Conservation (phyloP, 2,888 invertebrate species). For the Gortyna flavago region DNA sequence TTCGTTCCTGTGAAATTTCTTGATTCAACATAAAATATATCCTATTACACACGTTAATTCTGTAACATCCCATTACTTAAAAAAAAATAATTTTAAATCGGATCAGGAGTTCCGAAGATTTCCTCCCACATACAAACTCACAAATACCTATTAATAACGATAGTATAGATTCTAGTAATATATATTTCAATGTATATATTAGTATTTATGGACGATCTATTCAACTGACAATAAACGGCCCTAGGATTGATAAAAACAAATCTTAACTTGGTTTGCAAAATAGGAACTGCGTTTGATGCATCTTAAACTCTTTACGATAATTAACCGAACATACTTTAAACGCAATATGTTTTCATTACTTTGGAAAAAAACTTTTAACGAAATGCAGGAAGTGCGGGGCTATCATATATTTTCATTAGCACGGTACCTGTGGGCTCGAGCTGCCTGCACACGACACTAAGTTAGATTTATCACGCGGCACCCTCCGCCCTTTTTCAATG, state of each 20-base stretch:
- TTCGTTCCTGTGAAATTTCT: background rate
- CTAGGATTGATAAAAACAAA: background rate
- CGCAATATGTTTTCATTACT: constrained; percentile 42
- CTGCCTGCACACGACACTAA: constrained; percentile 80
- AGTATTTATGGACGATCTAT: too few relatives aligned
- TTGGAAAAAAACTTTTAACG: constrained; percentile 47
- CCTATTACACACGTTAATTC: background rate
- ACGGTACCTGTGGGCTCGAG: constrained; percentile 77
- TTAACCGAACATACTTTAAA: constrained; percentile 26
- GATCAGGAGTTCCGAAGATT: too few relatives aligned
- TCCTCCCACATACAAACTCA: too few relatives aligned
- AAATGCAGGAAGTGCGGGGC: constrained; percentile 62
- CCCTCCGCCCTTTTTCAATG: constrained; percentile 76
- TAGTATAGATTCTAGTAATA: too few relatives aligned
- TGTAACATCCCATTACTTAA: too few relatives aligned
- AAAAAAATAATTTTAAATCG: too few relatives aligned
- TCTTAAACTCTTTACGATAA: background rate
- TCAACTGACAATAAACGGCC: background rate
- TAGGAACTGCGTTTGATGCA: background rate
- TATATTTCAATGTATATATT: too few relatives aligned
- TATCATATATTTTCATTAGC: constrained; percentile 84
- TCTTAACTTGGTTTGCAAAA: background rate
- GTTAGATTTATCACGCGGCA: constrained; percentile 84
- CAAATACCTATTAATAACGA: too few relatives aligned
- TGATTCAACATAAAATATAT: background rate